These are phyloP conservation scores for Lagria hirta DNA, from an alignment of 2,888 invertebrate genomes.

Conservation along the genomic window DNA sequence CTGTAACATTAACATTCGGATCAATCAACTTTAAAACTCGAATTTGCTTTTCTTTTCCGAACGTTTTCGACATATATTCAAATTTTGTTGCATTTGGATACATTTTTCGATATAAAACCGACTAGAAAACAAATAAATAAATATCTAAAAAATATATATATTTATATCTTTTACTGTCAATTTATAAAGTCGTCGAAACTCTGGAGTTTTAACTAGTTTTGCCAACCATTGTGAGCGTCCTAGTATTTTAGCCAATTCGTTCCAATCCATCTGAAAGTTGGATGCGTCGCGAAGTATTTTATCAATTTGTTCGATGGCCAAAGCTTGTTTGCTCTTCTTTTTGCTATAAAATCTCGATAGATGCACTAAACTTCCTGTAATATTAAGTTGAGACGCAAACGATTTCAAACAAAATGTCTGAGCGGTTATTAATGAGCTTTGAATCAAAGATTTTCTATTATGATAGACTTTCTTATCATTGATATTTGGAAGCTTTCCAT, in stretches of 20 bases:
- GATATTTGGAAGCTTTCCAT: slow-evolving; percentile 64
- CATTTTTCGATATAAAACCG: slow-evolving; percentile 58
- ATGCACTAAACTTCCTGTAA: slow-evolving; percentile 60
- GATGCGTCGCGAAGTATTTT: slow-evolving; percentile 59
- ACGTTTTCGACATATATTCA: slow-evolving; percentile 58
- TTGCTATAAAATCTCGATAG: slow-evolving; percentile 64
- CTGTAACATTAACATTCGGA: slow-evolving; percentile 57
- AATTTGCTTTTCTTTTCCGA: slow-evolving; percentile 56
- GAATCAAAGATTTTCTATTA: slow-evolving; percentile 62
- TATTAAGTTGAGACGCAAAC: slow-evolving; percentile 48
- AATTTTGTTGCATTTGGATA: slow-evolving; percentile 59
- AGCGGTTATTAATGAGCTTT: slow-evolving; percentile 61
- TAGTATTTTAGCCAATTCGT: slow-evolving; percentile 55
- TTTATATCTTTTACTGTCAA: no score
- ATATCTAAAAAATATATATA: slow-evolving; percentile 51
- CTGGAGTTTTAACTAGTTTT: slow-evolving; percentile 58
- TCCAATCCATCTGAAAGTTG: slow-evolving; percentile 57
- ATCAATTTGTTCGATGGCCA: slow-evolving; percentile 59
- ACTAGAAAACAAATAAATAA: slow-evolving; percentile 27
- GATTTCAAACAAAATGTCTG: slow-evolving; percentile 62
- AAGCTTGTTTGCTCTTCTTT: slow-evolving; percentile 58
- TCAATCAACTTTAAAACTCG: slow-evolving; percentile 60
- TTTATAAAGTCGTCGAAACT: slow-evolving; percentile 59
- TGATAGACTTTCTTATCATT: slow-evolving; percentile 68
- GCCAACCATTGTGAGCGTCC: slow-evolving; percentile 32